These are phyloP conservation scores for Pseudococcus longispinus DNA, from an alignment of 2,888 invertebrate species.

Conservation along the genomic window DNA sequence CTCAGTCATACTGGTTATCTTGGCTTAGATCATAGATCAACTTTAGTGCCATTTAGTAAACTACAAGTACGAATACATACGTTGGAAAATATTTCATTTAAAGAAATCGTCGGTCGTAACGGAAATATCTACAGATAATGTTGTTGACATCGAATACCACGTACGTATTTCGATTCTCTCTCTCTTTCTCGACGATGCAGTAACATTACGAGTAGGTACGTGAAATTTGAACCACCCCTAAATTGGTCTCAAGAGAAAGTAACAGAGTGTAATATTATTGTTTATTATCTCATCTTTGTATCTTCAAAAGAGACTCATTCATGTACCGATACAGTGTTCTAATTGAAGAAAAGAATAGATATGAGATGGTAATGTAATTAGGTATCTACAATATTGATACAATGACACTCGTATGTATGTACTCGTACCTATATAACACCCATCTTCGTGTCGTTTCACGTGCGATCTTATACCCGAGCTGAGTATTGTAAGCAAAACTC, in stretches of 20 bases:
- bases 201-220: not conserved
- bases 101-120: not conserved
- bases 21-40: not conserved
- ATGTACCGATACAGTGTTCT: not conserved
- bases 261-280: no score
- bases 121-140: not conserved
- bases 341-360: no score
- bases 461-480: no score
- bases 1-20: not conserved
- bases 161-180: not conserved
- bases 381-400: not conserved
- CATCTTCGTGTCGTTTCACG: not conserved
- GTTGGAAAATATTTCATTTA: no score
- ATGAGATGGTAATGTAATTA: slow-evolving; percentile 4
- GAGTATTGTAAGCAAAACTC: not conserved
- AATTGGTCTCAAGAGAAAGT: not conserved
- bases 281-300: not conserved
- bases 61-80: not conserved
- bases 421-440: no score
- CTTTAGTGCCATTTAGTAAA: not conserved
- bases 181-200: not conserved
- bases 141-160: not conserved
- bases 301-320: not conserved
- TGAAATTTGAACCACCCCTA: not conserved
- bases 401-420: not conserved